Evolutionary conservation across 1,140 invertebrate species (phyloP).

Genomic region (Oreohelix idahoensis): DNA sequence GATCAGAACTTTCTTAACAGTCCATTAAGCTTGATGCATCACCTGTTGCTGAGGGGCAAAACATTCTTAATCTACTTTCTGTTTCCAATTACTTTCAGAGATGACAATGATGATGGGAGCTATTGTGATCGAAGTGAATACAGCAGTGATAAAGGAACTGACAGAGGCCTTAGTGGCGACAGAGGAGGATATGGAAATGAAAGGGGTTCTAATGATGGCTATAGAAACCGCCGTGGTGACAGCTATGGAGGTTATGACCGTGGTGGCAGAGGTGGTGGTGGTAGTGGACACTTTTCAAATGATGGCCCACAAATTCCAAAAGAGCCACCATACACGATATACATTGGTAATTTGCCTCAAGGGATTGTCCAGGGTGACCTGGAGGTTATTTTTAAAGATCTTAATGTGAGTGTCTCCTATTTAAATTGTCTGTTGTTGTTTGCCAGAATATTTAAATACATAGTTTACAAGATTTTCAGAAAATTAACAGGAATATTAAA

Average conservation of each 20-base stretch:
- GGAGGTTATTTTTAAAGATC: constrained; percentile 86
- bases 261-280: constrained; percentile 42
- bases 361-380: constrained; percentile 94
- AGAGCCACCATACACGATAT: constrained; percentile 92
- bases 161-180: too few species aligned
- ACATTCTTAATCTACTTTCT: too few species aligned
- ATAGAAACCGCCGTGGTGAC: constrained; percentile 15
- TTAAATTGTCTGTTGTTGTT: too few species aligned
- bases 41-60: too few species aligned
- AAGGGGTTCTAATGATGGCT: constrained; percentile 10
- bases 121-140: neutral
- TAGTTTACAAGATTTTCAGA: too few species aligned
- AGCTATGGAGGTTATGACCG: constrained; percentile 27
- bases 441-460: too few species aligned
- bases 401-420: constrained; percentile 74
- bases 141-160: neutral
- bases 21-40: too few species aligned
- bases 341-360: constrained; percentile 91
- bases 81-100: constrained; percentile 9
- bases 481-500: too few species aligned
- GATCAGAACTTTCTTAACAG: too few species aligned
- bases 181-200: neutral
- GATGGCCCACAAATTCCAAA: constrained; percentile 84
- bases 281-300: constrained; percentile 41
- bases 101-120: constrained; percentile 22